Evolutionary conservation across 35 echinoderm and acorn worm species (phyloP).

Genomic region (Diadema setosum): DNA sequence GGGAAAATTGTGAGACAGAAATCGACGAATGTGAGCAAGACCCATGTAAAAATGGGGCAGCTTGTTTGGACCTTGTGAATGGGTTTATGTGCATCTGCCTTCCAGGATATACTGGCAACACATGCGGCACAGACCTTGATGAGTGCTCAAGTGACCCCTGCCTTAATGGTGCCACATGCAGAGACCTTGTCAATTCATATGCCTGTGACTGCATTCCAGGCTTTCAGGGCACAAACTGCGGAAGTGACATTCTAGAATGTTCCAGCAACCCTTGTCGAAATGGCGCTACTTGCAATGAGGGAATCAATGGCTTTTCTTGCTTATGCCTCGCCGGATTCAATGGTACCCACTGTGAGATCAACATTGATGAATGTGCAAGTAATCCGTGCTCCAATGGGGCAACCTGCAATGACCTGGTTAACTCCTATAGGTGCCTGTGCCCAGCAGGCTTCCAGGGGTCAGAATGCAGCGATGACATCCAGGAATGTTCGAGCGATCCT

Average conservation of each 20-base stretch:
- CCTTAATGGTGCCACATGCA: conserved; percentile 35
- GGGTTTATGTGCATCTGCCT: neutral
- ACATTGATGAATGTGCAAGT: conserved; percentile 40
- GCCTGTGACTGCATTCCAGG: conserved; percentile 29
- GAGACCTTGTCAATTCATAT: conserved; percentile 1
- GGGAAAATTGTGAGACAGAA: neutral
- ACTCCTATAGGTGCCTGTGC: conserved; percentile 38
- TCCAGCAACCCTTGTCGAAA: conserved; percentile 47
- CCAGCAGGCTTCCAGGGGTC: conserved; percentile 23
- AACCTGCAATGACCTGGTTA: conserved; percentile 33
- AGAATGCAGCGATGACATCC: conserved; percentile 20
- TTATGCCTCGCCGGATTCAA: conserved; percentile 28
- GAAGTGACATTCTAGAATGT: conserved; percentile 47
- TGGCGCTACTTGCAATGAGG: conserved; percentile 16
- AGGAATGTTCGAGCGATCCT: conserved; percentile 50
- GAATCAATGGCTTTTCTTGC: conserved; percentile 20
- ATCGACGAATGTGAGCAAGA: conserved; percentile 23
- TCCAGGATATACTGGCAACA: conserved; percentile 23
- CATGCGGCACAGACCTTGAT: conserved; percentile 18
- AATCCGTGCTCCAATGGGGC: conserved; percentile 21
- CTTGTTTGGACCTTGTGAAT: conserved; percentile 19
- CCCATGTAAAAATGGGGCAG: conserved; percentile 30
- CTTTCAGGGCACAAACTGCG: conserved; percentile 44
- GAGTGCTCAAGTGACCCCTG: conserved; percentile 60
- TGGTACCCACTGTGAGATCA: conserved; percentile 30